Percentiles rank a stretch among this genome's conserved stretches.
phyloP scores from a whole-genome alignment of 2,113 vertebrate species.

The Pelodiscus sinensis region DNA sequence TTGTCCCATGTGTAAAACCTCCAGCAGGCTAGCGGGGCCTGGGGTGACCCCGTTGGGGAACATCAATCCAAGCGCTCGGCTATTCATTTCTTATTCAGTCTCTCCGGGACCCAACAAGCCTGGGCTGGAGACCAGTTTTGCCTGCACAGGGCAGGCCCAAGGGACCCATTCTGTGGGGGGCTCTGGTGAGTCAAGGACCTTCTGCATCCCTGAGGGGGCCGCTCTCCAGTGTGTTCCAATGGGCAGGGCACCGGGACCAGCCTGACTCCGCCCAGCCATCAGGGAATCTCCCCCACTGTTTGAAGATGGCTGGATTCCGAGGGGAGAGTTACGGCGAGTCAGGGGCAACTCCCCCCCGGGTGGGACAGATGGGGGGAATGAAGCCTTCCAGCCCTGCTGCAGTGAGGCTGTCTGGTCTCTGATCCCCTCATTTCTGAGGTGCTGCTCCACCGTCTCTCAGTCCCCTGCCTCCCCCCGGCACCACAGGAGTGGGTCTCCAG shows the following conservation, averaged over 20 bases:
- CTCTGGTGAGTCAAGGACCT: neutral
- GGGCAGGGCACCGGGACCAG: neutral
- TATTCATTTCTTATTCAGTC: neutral
- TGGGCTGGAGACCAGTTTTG: neutral
- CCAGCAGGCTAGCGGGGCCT: neutral
- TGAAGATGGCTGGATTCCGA: neutral
- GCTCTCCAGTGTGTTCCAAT: neutral
- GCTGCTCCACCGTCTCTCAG: fast-evolving
- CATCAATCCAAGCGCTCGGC: neutral
- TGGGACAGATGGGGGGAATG: neutral
- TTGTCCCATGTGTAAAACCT: neutral
- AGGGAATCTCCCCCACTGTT: neutral
- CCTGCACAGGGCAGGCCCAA: neutral
- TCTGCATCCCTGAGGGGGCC: neutral
- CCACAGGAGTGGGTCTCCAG: neutral
- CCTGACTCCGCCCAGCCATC: neutral
- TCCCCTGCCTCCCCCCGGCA: neutral
- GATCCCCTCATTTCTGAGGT: fast-evolving
- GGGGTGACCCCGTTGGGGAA: neutral
- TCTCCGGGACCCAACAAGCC: neutral
- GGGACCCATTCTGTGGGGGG: neutral
- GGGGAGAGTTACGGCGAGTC: neutral
- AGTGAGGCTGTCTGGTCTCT: fast-evolving
- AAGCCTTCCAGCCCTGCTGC: neutral
- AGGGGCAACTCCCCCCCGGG: neutral